phyloP scores from a whole-genome alignment of 2,888 invertebrate species.

The Lathronympha strigana region DNA sequence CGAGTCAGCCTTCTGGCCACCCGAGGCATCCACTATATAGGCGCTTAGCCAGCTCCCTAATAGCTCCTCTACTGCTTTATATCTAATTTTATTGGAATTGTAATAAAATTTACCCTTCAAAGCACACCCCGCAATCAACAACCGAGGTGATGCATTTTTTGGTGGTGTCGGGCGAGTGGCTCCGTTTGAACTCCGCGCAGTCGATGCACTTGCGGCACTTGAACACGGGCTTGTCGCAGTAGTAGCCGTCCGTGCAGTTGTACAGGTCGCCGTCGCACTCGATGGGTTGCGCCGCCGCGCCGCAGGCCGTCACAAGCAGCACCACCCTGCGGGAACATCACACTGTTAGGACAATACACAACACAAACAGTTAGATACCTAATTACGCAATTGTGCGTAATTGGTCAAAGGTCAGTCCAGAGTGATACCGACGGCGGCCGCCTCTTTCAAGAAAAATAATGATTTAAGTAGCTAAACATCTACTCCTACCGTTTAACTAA shows the following conservation, averaged over 20 bases:
- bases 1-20: too few species aligned
- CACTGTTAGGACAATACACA: not conserved
- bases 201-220: constrained; percentile 60
- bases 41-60: too few species aligned
- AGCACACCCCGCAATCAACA: constrained; percentile 63
- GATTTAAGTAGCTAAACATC: too few species aligned
- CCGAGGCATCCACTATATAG: too few species aligned
- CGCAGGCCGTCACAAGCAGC: constrained; percentile 40
- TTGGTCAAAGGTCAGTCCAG: not conserved
- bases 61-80: too few species aligned
- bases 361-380: not conserved
- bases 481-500: too few species aligned
- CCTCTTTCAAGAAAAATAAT: too few species aligned
- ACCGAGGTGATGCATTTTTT: constrained; percentile 60
- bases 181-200: constrained; percentile 61
- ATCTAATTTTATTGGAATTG: not conserved
- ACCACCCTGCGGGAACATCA: constrained; percentile 45
- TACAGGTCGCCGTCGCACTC: constrained; percentile 62
- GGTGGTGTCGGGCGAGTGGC: constrained; percentile 47
- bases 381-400: not conserved
- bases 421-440: not conserved
- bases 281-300: constrained; percentile 43
- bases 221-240: constrained; percentile 54
- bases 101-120: constrained; percentile 55
- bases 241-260: constrained; percentile 54